These are phyloP conservation scores for Centroberyx gerrardi DNA, from an alignment of 2,797 vertebrate species.

Conservation along the genomic window DNA sequence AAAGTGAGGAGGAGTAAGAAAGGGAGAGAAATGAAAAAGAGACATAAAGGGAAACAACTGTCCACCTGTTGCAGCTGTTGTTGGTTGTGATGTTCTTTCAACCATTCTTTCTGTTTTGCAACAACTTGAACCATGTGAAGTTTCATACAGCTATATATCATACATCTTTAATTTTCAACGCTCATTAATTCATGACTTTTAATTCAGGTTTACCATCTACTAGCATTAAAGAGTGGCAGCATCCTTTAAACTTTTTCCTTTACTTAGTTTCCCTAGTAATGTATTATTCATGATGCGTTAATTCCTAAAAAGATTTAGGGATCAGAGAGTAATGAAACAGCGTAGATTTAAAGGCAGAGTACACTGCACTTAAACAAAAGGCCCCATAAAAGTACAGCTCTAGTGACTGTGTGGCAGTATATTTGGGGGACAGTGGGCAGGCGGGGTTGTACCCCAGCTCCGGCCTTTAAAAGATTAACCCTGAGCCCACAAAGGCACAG, in stretches of 20 bases:
- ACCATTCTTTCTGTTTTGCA: background rate
- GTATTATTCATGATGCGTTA: constrained; percentile 62
- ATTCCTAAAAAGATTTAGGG: constrained; percentile 58
- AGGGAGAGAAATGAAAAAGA: constrained; percentile 32
- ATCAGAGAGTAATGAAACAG: constrained; percentile 41
- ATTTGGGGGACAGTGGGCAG: constrained; percentile 76
- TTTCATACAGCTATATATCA: constrained; percentile 9
- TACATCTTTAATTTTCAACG: constrained; percentile 18
- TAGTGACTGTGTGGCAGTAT: constrained; percentile 81
- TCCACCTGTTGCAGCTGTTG: constrained; percentile 58
- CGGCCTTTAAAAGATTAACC: constrained; percentile 83
- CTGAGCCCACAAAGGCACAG: constrained; percentile 76
- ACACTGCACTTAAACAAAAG: constrained; percentile 71
- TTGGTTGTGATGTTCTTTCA: background rate
- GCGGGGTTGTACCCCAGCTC: constrained; percentile 58
- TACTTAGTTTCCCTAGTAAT: constrained; percentile 45
- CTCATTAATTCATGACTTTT: constrained; percentile 32
- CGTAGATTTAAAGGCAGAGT: constrained; percentile 56
- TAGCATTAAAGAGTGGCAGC: constrained; percentile 3
- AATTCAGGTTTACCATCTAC: constrained; percentile 37
- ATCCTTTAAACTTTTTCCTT: constrained; percentile 23
- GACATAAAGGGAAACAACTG: constrained; percentile 23
- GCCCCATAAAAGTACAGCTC: constrained; percentile 77
- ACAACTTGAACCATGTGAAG: background rate
- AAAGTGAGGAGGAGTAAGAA: constrained; percentile 17